Percentiles rank a stretch among this genome's conserved stretches.
These are phyloP conservation scores for Ophioninae sp. DNA, from an alignment of 2,888 invertebrate species.

Conservation along the genomic window DNA sequence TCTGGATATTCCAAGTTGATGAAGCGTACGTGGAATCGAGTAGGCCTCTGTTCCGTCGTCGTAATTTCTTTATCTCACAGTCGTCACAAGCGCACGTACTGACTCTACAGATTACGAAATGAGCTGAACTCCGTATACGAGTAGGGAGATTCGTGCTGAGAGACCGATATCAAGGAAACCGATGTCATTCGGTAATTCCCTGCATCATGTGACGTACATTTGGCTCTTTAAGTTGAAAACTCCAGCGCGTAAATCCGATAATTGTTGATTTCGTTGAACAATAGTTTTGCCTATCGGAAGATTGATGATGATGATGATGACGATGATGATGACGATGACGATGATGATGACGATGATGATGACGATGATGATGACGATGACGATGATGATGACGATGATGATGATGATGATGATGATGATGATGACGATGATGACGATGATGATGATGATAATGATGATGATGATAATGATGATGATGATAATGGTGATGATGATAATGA, in stretches of 20 bases:
- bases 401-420: too few species aligned
- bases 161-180: constrained; percentile 42
- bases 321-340: too few species aligned
- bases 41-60: constrained; percentile 4
- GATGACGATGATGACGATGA: too few species aligned
- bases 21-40: constrained; percentile 54
- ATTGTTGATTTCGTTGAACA: not conserved
- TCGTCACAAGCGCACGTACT: constrained; percentile 32
- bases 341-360: too few species aligned
- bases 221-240: not conserved
- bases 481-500: too few species aligned
- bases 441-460: too few species aligned
- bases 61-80: constrained; percentile 36
- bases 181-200: constrained; percentile 54
- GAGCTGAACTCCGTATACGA: constrained; percentile 7
- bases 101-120: constrained; percentile 47
- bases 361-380: too few species aligned
- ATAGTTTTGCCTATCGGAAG: not conserved
- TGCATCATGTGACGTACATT: not conserved
- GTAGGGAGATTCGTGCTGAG: not conserved
- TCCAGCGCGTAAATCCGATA: not conserved
- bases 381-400: too few species aligned
- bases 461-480: too few species aligned
- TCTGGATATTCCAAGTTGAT: constrained; percentile 57
- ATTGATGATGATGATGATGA: too few species aligned